A percentile compares a stretch with the other conserved stretches of the same genome.
Conservation (phyloP, 2,888 invertebrate genomes). For the Graphium colonna region DNA sequence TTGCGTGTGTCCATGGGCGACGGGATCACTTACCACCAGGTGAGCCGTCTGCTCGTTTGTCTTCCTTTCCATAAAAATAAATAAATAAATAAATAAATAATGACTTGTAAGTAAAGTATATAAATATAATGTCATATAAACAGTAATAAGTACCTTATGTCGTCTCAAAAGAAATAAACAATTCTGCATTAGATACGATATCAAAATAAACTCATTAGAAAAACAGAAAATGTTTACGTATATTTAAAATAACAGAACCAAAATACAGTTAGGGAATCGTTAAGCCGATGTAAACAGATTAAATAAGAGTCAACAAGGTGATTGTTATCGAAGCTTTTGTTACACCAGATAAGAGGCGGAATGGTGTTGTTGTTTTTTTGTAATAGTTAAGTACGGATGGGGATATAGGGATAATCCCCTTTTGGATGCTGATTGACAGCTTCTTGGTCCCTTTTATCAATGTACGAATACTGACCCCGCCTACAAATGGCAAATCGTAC, state of each 20-base stretch:
- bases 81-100: no score
- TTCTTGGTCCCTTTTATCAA: conserved; percentile 33
- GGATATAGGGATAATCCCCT: conserved; percentile 40
- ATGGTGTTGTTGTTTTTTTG: conserved; percentile 24
- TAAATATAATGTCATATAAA: no score
- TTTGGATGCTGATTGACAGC: conserved; percentile 55
- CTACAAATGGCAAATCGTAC: conserved; percentile 27
- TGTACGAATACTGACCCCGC: conserved; percentile 40
- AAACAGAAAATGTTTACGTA: background rate
- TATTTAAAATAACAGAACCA: background rate
- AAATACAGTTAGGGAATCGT: conserved; percentile 3
- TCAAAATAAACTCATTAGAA: conserved; percentile 5
- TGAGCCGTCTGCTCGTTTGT: no score
- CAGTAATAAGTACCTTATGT: no score
- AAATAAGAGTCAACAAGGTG: conserved; percentile 44
- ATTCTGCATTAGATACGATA: background rate
- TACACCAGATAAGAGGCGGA: conserved; percentile 22
- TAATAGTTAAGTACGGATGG: conserved; percentile 22
- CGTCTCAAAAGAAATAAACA: background rate
- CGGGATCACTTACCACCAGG: no score
- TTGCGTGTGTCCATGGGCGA: no score
- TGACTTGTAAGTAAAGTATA: background rate
- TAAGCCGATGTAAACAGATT: conserved; percentile 14
- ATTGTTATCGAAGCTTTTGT: conserved; percentile 36
- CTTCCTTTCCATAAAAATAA: no score